Evolutionary conservation across 1,140 invertebrate species (phyloP).

Genomic region (Tribolium castaneum): DNA sequence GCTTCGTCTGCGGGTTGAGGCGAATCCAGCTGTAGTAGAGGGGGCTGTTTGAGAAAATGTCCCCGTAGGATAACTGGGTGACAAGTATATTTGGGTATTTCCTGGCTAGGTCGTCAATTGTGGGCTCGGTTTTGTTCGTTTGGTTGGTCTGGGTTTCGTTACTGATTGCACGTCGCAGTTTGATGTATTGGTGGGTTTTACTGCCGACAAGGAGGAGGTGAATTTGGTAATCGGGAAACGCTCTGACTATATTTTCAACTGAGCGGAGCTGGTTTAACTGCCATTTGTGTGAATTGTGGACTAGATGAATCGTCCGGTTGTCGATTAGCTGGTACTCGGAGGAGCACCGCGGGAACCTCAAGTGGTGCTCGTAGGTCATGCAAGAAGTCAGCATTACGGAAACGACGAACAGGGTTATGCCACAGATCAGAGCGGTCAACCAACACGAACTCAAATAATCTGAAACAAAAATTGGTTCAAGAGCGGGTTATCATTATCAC

Average conservation of each 20-base stretch:
- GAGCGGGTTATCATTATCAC: neutral
- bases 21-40: slow-evolving; percentile 51
- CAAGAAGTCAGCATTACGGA: slow-evolving; percentile 51
- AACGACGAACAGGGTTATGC: slow-evolving; percentile 51
- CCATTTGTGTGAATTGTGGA: slow-evolving; percentile 52
- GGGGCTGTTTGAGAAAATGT: slow-evolving; percentile 52
- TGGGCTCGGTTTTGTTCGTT: neutral
- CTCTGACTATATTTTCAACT: slow-evolving; percentile 51
- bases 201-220: slow-evolving; percentile 15
- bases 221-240: slow-evolving; percentile 40
- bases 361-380: slow-evolving; percentile 33
- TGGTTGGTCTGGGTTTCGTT: too few relatives aligned
- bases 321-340: slow-evolving; percentile 36
- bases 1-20: slow-evolving; percentile 46
- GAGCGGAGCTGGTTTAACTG: slow-evolving; percentile 48
- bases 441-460: slow-evolving; percentile 57
- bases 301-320: slow-evolving; percentile 56
- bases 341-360: slow-evolving; percentile 47
- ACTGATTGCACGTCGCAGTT: neutral
- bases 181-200: neutral
- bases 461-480: slow-evolving; percentile 47
- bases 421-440: slow-evolving; percentile 50
- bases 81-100: slow-evolving; percentile 49
- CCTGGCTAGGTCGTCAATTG: slow-evolving; percentile 45
- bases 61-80: slow-evolving; percentile 47